Conservation (phyloP, 2,113 vertebrate genomes). For the Microcebus tavaratra region DNA sequence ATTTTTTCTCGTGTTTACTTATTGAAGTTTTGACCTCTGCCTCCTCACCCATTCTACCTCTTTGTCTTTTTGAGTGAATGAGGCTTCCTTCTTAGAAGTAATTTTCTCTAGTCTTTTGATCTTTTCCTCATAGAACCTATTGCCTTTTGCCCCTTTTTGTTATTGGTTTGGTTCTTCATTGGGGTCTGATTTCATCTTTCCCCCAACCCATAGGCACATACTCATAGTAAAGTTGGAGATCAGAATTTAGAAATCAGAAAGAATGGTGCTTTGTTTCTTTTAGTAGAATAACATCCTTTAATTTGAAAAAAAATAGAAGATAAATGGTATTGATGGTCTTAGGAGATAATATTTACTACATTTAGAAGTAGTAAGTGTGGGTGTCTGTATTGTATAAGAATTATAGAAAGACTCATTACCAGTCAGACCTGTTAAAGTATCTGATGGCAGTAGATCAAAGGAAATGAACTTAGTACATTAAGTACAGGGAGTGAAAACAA, state of each 20-base stretch:
- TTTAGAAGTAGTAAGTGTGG: not conserved
- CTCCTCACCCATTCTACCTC: not conserved
- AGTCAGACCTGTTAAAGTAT: not conserved
- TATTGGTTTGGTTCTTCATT: constrained; percentile 7
- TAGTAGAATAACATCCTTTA: constrained; percentile 4
- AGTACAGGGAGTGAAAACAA: not conserved
- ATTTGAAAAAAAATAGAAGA: not conserved
- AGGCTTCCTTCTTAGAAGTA: not conserved
- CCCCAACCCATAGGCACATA: not conserved
- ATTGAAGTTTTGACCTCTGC: not conserved
- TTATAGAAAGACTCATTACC: not conserved
- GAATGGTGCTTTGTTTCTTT: constrained; percentile 23
- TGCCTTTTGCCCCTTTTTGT: not conserved
- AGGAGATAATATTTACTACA: not conserved
- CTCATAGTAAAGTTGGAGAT: not conserved
- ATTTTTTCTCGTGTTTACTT: not conserved
- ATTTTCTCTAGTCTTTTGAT: not conserved
- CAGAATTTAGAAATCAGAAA: constrained; percentile 45
- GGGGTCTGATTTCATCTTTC: not conserved
- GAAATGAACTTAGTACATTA: not conserved
- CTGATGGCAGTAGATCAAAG: not conserved
- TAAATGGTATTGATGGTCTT: not conserved
- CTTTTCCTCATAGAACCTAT: not conserved
- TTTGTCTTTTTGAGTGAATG: constrained; percentile 39
- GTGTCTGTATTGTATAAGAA: not conserved